phyloP scores from a whole-genome alignment of 2,888 invertebrate genomes.

The Troides helena region DNA sequence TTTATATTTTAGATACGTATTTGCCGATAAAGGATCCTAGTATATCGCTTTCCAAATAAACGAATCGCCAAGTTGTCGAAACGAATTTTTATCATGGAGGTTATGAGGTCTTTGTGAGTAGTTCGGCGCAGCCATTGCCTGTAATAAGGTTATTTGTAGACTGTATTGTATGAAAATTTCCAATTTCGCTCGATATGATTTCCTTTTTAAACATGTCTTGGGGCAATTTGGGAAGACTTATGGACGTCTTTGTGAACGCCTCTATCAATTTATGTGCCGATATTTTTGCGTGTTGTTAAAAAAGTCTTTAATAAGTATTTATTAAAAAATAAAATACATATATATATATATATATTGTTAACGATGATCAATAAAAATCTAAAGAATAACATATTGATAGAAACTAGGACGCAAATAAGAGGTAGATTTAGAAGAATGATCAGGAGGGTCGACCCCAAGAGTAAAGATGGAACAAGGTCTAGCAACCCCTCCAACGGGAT shows the following conservation, averaged over 20 bases:
- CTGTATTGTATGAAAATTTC: slow-evolving; percentile 13
- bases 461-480: too few relatives aligned
- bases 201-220: slow-evolving; percentile 5
- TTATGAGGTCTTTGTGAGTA: slow-evolving; percentile 4
- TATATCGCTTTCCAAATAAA: slow-evolving; percentile 5
- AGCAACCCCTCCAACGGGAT: too few relatives aligned
- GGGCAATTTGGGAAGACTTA: neutral
- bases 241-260: neutral
- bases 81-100: slow-evolving; percentile 7
- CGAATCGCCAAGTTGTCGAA: neutral
- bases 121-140: slow-evolving; percentile 4
- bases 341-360: too few relatives aligned
- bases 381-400: too few relatives aligned
- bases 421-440: too few relatives aligned
- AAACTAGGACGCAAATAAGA: too few relatives aligned
- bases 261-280: neutral
- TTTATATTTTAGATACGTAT: too few relatives aligned
- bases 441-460: too few relatives aligned
- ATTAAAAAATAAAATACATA: too few relatives aligned
- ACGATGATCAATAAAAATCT: too few relatives aligned
- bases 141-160: slow-evolving; percentile 18
- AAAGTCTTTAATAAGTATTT: too few relatives aligned
- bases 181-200: slow-evolving; percentile 12
- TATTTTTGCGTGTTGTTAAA: too few relatives aligned
- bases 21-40: neutral